Percentiles rank a stretch among this genome's conserved stretches.
These are phyloP conservation scores for Oxycera nigricornis DNA, from an alignment of 2,888 invertebrate species.

Conservation along the genomic window DNA sequence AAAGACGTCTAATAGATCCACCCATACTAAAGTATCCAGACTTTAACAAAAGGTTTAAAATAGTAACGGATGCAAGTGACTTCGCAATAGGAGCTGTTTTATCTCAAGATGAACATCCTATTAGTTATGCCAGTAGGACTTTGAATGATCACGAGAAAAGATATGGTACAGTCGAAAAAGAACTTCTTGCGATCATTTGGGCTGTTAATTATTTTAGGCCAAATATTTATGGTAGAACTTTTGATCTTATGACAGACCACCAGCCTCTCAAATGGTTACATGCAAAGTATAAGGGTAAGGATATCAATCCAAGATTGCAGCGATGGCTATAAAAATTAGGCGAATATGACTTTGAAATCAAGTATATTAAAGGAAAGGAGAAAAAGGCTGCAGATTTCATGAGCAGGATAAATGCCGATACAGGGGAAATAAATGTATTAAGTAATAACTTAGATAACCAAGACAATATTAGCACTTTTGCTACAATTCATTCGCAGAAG, in stretches of 20 bases:
- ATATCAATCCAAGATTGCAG: conserved; percentile 26
- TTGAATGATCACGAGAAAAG: conserved; percentile 44
- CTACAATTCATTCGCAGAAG: no score
- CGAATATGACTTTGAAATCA: not conserved
- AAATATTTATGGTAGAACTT: conserved; percentile 51
- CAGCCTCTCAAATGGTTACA: conserved; percentile 15
- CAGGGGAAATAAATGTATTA: not conserved
- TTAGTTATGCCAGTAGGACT: conserved; percentile 52
- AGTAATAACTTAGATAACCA: not conserved
- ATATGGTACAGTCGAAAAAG: conserved; percentile 53
- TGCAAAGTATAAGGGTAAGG: conserved; percentile 13
- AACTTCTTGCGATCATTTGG: conserved; percentile 52
- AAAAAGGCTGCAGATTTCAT: conserved; percentile 24
- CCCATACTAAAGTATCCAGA: no score
- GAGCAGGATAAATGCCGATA: conserved; percentile 10
- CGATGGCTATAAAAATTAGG: conserved; percentile 4
- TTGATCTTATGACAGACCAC: conserved; percentile 16
- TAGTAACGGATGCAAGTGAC: conserved; percentile 22
- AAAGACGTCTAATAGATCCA: not conserved
- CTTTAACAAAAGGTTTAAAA: conserved; percentile 11
- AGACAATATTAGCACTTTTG: no score
- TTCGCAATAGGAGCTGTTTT: conserved; percentile 46
- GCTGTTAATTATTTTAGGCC: conserved; percentile 54
- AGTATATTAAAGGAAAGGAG: conserved; percentile 27
- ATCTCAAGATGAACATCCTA: conserved; percentile 50